Percentiles rank a stretch among this genome's conserved stretches.
Conservation (phyloP, 2,888 invertebrate genomes). For the Ormia ochracea region DNA sequence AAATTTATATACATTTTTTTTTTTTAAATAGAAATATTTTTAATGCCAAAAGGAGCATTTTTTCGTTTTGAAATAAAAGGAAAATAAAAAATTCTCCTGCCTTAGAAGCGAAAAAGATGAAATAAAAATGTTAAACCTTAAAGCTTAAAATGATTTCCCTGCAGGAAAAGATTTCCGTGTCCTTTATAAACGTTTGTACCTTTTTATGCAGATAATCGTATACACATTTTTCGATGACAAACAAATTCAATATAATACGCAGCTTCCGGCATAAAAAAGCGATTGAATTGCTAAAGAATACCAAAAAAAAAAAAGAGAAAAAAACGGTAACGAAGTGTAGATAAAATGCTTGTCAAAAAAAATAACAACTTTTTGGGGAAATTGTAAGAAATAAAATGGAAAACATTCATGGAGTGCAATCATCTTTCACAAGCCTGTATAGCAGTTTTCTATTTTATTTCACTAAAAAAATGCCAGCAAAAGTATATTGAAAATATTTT, state of each 20-base stretch:
- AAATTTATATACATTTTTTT: too few species aligned
- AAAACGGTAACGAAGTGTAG: neutral
- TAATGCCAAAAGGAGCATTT: neutral
- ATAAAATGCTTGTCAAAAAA: too few species aligned
- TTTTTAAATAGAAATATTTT: too few species aligned
- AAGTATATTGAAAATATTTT: neutral
- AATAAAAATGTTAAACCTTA: slow-evolving; percentile 20
- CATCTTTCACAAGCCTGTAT: neutral
- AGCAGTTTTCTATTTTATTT: neutral
- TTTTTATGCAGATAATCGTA: neutral
- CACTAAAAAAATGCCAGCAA: slow-evolving; percentile 13
- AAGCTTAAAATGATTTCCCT: slow-evolving; percentile 56
- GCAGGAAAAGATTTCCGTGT: slow-evolving; percentile 16
- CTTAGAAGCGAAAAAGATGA: neutral
- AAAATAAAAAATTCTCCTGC: too few species aligned
- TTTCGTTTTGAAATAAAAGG: neutral
- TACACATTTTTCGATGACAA: neutral
- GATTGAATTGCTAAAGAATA: neutral
- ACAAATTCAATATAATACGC: neutral
- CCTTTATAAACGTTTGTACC: neutral
- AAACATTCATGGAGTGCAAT: neutral
- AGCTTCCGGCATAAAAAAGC: neutral
- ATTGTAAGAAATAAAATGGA: neutral
- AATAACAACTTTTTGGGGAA: neutral
- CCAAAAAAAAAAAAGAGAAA: too few species aligned